A percentile compares a stretch with the other conserved stretches of the same genome.
These are phyloP conservation scores for Pelecanoides urinatrix DNA, from an alignment of 2,113 vertebrate genomes.

Conservation along the genomic window DNA sequence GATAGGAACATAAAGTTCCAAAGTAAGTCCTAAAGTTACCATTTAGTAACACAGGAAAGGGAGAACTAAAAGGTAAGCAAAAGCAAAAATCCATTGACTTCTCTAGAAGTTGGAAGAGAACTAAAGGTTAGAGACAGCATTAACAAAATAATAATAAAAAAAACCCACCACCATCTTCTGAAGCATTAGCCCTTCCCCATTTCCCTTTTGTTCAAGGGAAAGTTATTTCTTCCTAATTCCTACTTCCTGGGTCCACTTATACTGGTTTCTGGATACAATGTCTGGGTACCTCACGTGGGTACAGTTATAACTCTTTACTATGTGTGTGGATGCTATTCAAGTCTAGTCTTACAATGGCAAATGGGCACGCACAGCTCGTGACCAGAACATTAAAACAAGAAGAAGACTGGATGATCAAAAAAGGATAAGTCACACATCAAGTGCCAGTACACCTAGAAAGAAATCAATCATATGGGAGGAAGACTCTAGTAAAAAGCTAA, in stretches of 20 bases:
- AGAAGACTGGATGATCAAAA: background rate
- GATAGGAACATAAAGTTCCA: background rate
- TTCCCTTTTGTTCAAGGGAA: background rate
- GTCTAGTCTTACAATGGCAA: background rate
- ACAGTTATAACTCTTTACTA: background rate
- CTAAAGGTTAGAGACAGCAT: background rate
- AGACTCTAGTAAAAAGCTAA: background rate
- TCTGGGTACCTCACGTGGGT: accelerated
- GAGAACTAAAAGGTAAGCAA: background rate
- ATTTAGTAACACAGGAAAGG: background rate
- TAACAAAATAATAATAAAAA: background rate
- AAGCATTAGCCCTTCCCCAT: background rate
- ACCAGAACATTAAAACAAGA: background rate
- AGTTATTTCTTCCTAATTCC: background rate
- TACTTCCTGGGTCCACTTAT: background rate
- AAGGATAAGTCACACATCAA: background rate
- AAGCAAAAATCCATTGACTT: background rate
- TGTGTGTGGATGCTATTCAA: background rate
- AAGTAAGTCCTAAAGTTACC: background rate
- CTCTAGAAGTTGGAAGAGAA: background rate
- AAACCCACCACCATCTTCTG: background rate
- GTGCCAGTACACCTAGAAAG: background rate
- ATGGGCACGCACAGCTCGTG: background rate
- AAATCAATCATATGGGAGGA: background rate
- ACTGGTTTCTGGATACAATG: background rate